A percentile compares a stretch with the other conserved stretches of the same genome.
phyloP scores from a whole-genome alignment of 2,888 invertebrate genomes.

The Nasonovia ribisnigri region DNA sequence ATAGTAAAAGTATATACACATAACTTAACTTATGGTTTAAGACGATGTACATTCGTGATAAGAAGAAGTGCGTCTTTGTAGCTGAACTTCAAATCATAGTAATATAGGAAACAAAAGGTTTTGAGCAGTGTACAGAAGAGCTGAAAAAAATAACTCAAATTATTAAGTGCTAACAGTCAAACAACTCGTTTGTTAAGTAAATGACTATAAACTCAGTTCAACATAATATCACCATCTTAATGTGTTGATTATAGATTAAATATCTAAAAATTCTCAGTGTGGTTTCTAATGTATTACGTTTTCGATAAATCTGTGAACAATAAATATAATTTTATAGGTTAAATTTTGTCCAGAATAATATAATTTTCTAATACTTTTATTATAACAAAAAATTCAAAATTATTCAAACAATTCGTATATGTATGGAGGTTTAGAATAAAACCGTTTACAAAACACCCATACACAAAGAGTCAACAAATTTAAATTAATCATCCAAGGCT shows the following conservation, averaged over 20 bases:
- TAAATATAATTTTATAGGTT: not conserved
- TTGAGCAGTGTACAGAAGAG: not conserved
- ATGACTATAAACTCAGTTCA: not conserved
- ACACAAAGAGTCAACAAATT: not conserved
- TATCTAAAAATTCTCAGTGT: not conserved
- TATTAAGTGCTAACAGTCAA: not conserved
- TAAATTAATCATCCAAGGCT: not conserved
- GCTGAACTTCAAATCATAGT: not conserved
- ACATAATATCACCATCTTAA: not conserved
- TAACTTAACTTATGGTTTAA: not conserved
- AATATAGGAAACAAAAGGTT: not conserved
- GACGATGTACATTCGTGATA: not conserved
- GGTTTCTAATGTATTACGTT: not conserved
- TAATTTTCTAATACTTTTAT: not conserved
- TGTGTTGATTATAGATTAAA: not conserved
- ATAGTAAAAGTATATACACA: not conserved
- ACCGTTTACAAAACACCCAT: not conserved
- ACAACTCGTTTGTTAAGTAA: not conserved
- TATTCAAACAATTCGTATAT: not conserved
- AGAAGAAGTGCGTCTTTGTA: not conserved
- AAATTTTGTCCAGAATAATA: not conserved
- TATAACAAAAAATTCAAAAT: not conserved
- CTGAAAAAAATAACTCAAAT: slow-evolving; percentile 29
- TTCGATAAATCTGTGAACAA: not conserved
- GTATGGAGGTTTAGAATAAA: not conserved